phyloP scores from a whole-genome alignment of 2,797 vertebrate species.

The Crax fasciolata region DNA sequence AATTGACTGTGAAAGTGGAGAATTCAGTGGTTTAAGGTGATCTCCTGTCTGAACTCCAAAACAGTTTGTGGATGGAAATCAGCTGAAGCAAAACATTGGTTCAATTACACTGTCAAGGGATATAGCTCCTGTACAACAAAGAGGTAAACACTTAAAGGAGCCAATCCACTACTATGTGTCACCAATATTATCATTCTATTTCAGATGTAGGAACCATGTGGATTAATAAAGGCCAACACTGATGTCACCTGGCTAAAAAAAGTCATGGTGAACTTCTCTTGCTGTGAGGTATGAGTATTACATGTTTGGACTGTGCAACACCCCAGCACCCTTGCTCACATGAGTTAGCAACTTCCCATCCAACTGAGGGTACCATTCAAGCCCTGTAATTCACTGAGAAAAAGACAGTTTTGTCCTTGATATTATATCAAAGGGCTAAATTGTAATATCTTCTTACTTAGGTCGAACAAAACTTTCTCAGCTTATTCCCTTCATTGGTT shows the following conservation, averaged over 20 bases:
- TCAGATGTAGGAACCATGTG: slow-evolving; percentile 52
- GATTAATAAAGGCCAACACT: slow-evolving; percentile 52
- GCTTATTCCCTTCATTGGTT: not conserved
- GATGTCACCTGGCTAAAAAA: slow-evolving; percentile 47
- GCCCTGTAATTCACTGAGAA: not conserved
- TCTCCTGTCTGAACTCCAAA: slow-evolving; percentile 74
- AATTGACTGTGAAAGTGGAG: slow-evolving; percentile 80
- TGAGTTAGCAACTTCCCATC: not conserved
- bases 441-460: not conserved
- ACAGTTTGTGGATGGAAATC: slow-evolving; percentile 75
- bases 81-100: slow-evolving; percentile 68
- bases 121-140: slow-evolving; percentile 59
- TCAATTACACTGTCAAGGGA: slow-evolving; percentile 45
- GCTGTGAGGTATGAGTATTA: slow-evolving; percentile 18
- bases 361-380: not conserved
- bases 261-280: slow-evolving; percentile 23
- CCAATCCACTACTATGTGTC: slow-evolving; percentile 58
- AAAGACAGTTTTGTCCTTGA: not conserved
- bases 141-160: slow-evolving; percentile 78
- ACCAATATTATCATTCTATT: slow-evolving; percentile 46
- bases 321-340: not conserved
- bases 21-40: slow-evolving; percentile 75
- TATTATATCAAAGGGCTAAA: not conserved
- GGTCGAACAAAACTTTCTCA: not conserved
- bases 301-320: slow-evolving; percentile 12